Conservation (phyloP, 2,797 vertebrate species). For the Orientallactaga sibirica region DNA sequence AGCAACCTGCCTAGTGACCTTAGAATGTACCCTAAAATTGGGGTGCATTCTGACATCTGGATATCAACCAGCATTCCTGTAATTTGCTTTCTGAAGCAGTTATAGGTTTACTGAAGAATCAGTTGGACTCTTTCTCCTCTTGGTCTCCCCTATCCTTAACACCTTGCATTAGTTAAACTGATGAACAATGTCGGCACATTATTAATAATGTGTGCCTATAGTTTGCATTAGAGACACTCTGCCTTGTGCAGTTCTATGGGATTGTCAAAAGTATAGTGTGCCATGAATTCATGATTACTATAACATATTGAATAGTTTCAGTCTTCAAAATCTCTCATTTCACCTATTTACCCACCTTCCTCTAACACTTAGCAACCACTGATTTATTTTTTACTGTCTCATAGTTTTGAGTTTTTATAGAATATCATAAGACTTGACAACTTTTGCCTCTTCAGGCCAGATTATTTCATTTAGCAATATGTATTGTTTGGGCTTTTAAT, state of each 20-base stretch:
- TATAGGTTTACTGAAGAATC: background rate
- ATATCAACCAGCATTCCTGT: background rate
- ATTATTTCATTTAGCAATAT: background rate
- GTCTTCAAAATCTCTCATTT: background rate
- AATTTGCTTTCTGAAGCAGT: background rate
- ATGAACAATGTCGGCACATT: background rate
- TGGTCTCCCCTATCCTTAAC: background rate
- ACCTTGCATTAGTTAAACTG: background rate
- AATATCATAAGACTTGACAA: too few relatives aligned
- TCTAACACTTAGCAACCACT: background rate
- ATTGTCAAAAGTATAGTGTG: background rate
- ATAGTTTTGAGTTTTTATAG: background rate
- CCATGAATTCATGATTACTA: background rate
- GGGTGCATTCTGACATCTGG: background rate
- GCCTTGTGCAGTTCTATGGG: fast-evolving
- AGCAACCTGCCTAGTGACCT: background rate
- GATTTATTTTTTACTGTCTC: background rate
- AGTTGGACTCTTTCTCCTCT: background rate
- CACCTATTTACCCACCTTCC: background rate
- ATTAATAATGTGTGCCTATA: background rate
- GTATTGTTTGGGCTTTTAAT: background rate
- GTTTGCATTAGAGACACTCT: background rate
- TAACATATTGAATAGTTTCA: background rate
- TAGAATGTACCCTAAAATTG: background rate
- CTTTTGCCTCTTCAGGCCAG: background rate